Base-by-base conservation (phyloP, 2,888 invertebrate species). In the Cabera pusaria region DNA sequence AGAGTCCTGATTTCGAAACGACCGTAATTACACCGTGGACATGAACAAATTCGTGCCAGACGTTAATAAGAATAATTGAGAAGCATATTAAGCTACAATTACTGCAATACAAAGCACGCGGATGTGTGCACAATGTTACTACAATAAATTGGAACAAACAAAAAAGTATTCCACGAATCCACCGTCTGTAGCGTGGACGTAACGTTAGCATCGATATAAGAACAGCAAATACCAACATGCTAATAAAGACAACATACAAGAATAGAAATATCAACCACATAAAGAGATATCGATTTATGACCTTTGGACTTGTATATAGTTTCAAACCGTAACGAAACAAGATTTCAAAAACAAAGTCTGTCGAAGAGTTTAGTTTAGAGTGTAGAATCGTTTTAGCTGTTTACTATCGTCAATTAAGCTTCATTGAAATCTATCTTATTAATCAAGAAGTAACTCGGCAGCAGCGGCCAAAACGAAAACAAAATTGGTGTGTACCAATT, bases 331-430 rank as follows among this genome's bases (percentile, higher is more conserved):
- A 24, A 20, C 19, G n/a, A 25, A 37, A 27, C 14, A 29, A 31
- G 25, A 25, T 25, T 19, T 26, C 14, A 11, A 40, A 33, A 40
- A 40, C 22, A 32, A 19, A 10, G 5, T 29, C 17, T 10, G 23
- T 19, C 6, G 21, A 20, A 28, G n/a, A 24, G 19, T 6, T 26
- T 6, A n/a, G n/a, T 26, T 21, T 25, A 31, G 16, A 14, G 14
- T 4, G 14, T n/a, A 21, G 6, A 18, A 42, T 45, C 44, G 44
- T 35, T 42, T 41, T 45, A 33, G 28, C 44, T 52, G 55, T 58
- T 56, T 51, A 59, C 57, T 48, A 46, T 21, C 41, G 47, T 49
- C 64, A 72, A 74, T 79, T 70, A 69, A 64, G 55, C 53, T 67
- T 67, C 52, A 69, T 72, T 72, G 59, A 45, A 51, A 45, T 29